phyloP scores from a whole-genome alignment of 2,113 vertebrate species.

The Illadopsis cleaveri region DNA sequence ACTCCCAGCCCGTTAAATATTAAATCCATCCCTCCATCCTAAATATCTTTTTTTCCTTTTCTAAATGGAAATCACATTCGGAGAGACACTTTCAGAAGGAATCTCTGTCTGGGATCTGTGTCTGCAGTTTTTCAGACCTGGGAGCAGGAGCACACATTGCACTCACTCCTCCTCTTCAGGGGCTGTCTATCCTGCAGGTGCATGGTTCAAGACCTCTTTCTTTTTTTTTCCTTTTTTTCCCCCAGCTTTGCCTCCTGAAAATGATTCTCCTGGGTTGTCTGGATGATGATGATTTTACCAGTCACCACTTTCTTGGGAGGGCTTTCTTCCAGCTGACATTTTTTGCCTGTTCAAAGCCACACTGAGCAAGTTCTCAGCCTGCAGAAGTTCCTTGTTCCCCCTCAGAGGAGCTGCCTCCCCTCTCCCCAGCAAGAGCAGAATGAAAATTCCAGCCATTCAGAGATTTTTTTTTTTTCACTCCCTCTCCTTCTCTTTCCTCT shows the following conservation, averaged over 20 bases:
- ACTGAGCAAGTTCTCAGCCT: neutral
- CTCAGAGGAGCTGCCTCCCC: neutral
- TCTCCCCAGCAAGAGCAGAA: neutral
- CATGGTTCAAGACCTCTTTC: neutral
- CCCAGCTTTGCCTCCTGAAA: neutral
- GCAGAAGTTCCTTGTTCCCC: neutral
- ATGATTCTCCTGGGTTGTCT: neutral
- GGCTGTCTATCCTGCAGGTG: neutral
- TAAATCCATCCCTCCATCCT: neutral
- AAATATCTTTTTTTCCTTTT: neutral
- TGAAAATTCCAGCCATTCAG: neutral
- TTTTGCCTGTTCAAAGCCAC: neutral
- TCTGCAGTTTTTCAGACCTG: neutral
- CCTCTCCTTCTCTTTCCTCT: neutral
- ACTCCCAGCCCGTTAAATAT: neutral
- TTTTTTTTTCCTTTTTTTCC: neutral
- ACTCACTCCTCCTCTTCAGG: accelerated
- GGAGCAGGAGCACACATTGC: neutral
- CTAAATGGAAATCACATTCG: neutral
- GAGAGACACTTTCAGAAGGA: neutral
- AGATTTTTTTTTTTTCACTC: accelerated
- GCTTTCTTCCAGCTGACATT: neutral
- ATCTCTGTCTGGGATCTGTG: neutral
- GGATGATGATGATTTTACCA: neutral
- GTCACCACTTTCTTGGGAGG: neutral